Evolutionary conservation across 1,140 invertebrate genomes (phyloP).

Genomic region (Drosophila tsacasi): DNA sequence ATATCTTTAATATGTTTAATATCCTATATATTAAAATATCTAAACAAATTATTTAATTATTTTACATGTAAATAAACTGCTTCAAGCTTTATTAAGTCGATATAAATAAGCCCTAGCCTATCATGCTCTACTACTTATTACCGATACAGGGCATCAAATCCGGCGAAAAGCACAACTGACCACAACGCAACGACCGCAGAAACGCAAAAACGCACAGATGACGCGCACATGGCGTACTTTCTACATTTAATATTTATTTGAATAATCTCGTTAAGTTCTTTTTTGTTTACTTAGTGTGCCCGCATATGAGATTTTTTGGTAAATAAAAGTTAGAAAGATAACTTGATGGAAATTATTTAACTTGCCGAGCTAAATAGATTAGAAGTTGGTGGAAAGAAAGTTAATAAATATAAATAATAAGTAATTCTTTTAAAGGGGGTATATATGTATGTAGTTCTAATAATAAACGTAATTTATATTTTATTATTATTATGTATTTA

Average conservation of each 20-base stretch:
- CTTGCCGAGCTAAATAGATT: neutral
- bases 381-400: neutral
- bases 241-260: slow-evolving; percentile 56
- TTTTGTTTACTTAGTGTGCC: neutral
- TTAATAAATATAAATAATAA: neutral
- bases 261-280: slow-evolving; percentile 41
- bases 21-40: too few relatives aligned
- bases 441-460: too few relatives aligned
- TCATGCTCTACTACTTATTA: neutral
- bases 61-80: too few relatives aligned
- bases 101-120: too few relatives aligned
- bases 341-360: neutral
- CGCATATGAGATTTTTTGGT: neutral
- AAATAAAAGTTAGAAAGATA: neutral
- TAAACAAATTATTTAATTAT: too few relatives aligned
- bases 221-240: slow-evolving; percentile 37
- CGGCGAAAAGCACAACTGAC: neutral
- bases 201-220: slow-evolving; percentile 13
- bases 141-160: neutral
- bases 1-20: too few relatives aligned
- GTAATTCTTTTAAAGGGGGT: too few relatives aligned
- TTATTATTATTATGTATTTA: too few relatives aligned
- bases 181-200: neutral
- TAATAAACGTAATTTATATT: too few relatives aligned
- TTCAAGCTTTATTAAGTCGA: too few relatives aligned